Percentiles rank a stretch among this genome's conserved stretches.
Evolutionary conservation across 1,140 invertebrate genomes (phyloP).

Genomic region (Melanaphis sacchari): DNA sequence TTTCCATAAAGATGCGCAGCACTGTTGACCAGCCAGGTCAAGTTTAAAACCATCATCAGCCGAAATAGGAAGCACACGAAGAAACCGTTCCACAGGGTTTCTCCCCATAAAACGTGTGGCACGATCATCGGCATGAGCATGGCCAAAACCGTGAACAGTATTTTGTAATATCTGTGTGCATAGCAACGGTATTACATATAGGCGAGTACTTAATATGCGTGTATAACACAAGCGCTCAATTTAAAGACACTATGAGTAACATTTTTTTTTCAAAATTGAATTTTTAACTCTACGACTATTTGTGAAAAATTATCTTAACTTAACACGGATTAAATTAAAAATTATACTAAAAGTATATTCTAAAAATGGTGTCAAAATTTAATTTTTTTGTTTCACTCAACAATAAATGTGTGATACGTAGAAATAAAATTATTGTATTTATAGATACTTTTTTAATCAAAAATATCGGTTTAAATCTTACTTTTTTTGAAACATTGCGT

Average conservation of each 20-base stretch:
- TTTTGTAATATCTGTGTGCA: slow-evolving; percentile 73
- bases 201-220: background rate
- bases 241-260: background rate
- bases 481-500: slow-evolving; percentile 78
- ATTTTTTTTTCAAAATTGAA: background rate
- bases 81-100: slow-evolving; percentile 63
- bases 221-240: background rate
- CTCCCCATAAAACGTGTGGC: slow-evolving; percentile 69
- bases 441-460: background rate
- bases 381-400: background rate
- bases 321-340: background rate
- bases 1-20: slow-evolving; percentile 74
- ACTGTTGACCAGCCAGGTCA: slow-evolving; percentile 78
- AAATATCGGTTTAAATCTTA: slow-evolving; percentile 61
- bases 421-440: background rate
- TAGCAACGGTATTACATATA: background rate
- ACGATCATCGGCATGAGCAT: slow-evolving; percentile 70
- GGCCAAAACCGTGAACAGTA: slow-evolving; percentile 71
- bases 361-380: background rate
- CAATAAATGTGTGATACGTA: too few species aligned
- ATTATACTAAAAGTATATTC: background rate
- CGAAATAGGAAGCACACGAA: slow-evolving; percentile 62
- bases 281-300: background rate
- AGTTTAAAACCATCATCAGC: slow-evolving; percentile 69
- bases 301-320: background rate